These are phyloP conservation scores for Heliconius aoede DNA, from an alignment of 2,888 invertebrate genomes.

Conservation along the genomic window DNA sequence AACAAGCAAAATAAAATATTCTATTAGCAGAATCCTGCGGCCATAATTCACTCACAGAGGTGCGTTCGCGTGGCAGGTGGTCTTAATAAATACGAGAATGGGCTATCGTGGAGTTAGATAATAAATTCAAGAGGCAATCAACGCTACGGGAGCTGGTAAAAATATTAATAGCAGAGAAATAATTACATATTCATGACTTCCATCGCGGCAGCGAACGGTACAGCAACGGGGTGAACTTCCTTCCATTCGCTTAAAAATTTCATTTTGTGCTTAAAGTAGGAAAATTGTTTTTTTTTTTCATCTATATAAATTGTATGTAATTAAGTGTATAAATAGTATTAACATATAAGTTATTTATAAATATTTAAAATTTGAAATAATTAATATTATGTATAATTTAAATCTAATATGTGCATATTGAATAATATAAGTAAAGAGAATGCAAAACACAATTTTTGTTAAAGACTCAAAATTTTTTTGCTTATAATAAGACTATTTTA, in stretches of 20 bases:
- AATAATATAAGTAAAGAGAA: not conserved
- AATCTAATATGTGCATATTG: not conserved
- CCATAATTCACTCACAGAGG: slow-evolving; percentile 78
- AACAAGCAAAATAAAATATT: slow-evolving; percentile 79
- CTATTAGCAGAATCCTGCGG: slow-evolving; percentile 77
- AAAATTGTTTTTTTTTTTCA: not conserved
- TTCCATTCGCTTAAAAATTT: slow-evolving; percentile 53
- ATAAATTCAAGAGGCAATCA: slow-evolving; percentile 84
- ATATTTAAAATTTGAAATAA: too few relatives aligned
- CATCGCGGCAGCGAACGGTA: slow-evolving; percentile 55
- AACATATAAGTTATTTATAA: too few relatives aligned
- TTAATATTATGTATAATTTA: not conserved
- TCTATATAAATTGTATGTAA: too few relatives aligned
- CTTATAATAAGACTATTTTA: too few relatives aligned
- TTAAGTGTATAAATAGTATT: too few relatives aligned
- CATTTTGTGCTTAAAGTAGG: slow-evolving; percentile 24
- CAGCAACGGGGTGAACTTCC: slow-evolving; percentile 62
- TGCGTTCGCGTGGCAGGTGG: slow-evolving; percentile 78
- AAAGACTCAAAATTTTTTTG: not conserved
- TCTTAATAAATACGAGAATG: slow-evolving; percentile 83
- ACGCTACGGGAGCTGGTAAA: slow-evolving; percentile 80
- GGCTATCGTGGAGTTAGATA: slow-evolving; percentile 78
- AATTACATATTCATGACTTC: slow-evolving; percentile 82
- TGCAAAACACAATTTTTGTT: too few relatives aligned
- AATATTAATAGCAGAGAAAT: slow-evolving; percentile 83